Evolutionary conservation across 2,888 invertebrate species (phyloP), one percentile per base, ranked within the genome.

Genomic region (Caenorhabditis panamensis): DNA sequence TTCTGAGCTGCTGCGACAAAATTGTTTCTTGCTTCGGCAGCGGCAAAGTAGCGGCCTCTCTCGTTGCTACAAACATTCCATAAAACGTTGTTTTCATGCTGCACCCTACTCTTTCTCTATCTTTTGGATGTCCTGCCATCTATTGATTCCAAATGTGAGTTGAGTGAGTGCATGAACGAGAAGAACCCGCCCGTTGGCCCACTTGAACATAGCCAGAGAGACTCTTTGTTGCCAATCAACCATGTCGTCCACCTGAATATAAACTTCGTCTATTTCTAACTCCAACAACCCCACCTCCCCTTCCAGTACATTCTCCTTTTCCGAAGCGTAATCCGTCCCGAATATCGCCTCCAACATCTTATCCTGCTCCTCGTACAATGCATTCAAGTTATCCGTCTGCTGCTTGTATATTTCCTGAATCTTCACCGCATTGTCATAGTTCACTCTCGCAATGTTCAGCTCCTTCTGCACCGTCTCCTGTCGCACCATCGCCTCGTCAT

Each of bases 1-100:
- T 93, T 93, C 86, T 93, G 93, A n/a, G 91, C 91, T 2, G 93
- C 93, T 1, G 93, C 93, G 8, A 93, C 91, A 61, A 93, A 89
- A 88, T 93, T 93, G 89, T 93, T 93, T 24, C 93, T 86, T 0
- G 92, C 91, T 86, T 93, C 92, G 1, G 93, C 93, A 0, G 92
- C 92, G 20, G 92, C 90, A 56, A 91, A 91, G 86, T 92, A 93
- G 13, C 91, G 89, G 61, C 89, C 88, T 53, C 92, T 91, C 26
- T 91, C 88, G 78, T 92, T 92, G 58, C 92, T 92, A 85, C 37
- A 86, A 66, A n/a, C n/a, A n/a, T n/a, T n/a, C n/a, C n/a, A n/a
- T n/a, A n/a, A n/a, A n/a, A n/a, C n/a, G n/a, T n/a, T n/a, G n/a
- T n/a, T 44, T 3, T 16, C 18, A 28, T 11, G 36, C 20, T 9